These are phyloP conservation scores for Actinia equina DNA, from an alignment of 64 coral and sea anemone genomes.

Conservation along the genomic window DNA sequence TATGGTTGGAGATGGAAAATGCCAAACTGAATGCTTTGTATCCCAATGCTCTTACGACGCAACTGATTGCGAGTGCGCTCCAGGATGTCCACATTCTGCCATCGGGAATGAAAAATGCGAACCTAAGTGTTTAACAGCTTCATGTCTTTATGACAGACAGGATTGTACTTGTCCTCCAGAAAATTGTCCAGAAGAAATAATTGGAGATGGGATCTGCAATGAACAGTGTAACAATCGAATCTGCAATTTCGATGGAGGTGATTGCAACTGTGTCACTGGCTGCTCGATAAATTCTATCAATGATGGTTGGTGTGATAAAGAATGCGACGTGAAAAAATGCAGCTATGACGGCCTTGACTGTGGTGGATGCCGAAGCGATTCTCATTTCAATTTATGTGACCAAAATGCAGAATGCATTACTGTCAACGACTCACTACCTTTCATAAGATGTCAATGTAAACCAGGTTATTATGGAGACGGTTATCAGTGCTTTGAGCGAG, in stretches of 20 bases:
- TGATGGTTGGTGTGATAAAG: too few species aligned
- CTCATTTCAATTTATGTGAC: too few species aligned
- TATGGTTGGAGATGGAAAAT: constrained; percentile 70
- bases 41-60: constrained; percentile 69
- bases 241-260: constrained; percentile 33
- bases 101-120: constrained; percentile 60
- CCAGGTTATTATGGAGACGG: too few species aligned
- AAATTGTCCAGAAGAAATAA: constrained; percentile 21
- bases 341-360: too few species aligned
- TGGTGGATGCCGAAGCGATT: too few species aligned
- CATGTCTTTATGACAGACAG: constrained; percentile 50
- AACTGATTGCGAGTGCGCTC: constrained; percentile 58
- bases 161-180: not conserved
- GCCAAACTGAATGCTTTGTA: constrained; percentile 55
- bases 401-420: too few species aligned
- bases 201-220: constrained; percentile 67
- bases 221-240: constrained; percentile 42
- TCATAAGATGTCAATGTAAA: too few species aligned
- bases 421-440: too few species aligned
- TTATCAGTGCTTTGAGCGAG: too few species aligned
- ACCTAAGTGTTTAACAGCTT: constrained; percentile 34
- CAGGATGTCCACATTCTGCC: constrained; percentile 50
- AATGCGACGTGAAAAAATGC: too few species aligned
- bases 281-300: too few species aligned
- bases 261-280: too few species aligned